Percentiles rank a stretch among this genome's conserved stretches.
Evolutionary conservation across 1,140 invertebrate species (phyloP).

Genomic region (Lordiphosa stackelbergi): DNA sequence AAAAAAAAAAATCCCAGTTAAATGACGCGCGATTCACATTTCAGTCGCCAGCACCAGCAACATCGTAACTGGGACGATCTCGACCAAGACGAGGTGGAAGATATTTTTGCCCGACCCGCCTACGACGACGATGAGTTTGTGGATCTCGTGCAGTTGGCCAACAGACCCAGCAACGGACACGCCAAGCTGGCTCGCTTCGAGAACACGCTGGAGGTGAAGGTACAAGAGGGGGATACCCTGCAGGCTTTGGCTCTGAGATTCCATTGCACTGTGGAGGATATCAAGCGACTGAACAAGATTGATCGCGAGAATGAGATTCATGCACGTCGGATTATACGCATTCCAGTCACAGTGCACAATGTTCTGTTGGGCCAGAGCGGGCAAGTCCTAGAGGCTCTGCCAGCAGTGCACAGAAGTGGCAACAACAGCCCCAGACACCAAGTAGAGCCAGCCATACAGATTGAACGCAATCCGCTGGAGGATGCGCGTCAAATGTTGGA

Average conservation of each 20-base stretch:
- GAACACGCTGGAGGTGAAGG: conserved; percentile 80
- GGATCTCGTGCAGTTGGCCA: conserved; percentile 40
- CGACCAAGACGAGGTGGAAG: conserved; percentile 50
- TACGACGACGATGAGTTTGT: conserved; percentile 43
- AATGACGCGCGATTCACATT: conserved; percentile 12
- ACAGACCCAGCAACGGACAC: conserved; percentile 35
- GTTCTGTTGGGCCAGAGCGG: conserved; percentile 80
- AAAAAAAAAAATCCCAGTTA: neutral
- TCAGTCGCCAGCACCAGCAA: conserved; percentile 43
- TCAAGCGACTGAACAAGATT: conserved; percentile 88
- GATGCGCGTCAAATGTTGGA: conserved; percentile 62
- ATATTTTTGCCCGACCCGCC: conserved; percentile 38
- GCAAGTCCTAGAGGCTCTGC: conserved; percentile 66
- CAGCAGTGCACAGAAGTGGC: conserved; percentile 78
- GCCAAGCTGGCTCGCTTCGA: conserved; percentile 51
- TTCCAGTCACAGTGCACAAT: conserved; percentile 85
- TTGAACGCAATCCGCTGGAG: conserved; percentile 65
- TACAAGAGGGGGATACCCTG: conserved; percentile 85
- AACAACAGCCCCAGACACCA: conserved; percentile 77
- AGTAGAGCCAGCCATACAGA: conserved; percentile 37
- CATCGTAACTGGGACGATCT: conserved; percentile 5
- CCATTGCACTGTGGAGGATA: conserved; percentile 85
- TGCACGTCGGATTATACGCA: conserved; percentile 84
- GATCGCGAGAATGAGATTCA: conserved; percentile 89
- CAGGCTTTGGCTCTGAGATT: conserved; percentile 86